Evolutionary conservation across 2,113 vertebrate genomes (phyloP), one percentile per base, ranked within the genome.

Genomic region (Phocoena sinus): DNA sequence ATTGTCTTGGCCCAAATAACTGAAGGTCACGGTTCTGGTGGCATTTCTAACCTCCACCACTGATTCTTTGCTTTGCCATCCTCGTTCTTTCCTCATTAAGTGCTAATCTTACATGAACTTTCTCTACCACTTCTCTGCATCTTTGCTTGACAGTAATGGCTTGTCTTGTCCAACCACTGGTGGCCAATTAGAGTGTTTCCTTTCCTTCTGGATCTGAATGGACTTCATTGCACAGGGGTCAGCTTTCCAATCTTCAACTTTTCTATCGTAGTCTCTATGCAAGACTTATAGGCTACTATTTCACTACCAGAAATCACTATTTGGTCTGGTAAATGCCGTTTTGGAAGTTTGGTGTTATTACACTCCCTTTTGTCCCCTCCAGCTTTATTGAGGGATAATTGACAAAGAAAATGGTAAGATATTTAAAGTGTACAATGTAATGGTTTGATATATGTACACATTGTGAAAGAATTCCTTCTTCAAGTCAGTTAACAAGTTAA

Each of bases 141-240:
- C 21, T 65, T n/a, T 12, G 11, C 33, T 71, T n/a, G 2, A 41
- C 28, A 8, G 2, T 2, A 0, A 8, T 26, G 15, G n/a, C 4
- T 47, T 31, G 3, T 41, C 1, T 33, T 79, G 14, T 21, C 28
- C n/a, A 15, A 9, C 60, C 33, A 14, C 1, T 68, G 13, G 38
- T 33, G 13, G 7, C 33, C 23, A 15, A 0, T 18, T 31, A 44
- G 3, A 44, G 8, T 44, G 10, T 23, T 38, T 44, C 77, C 18
- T 28, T 80, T 65, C 67, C 53, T 56, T 70, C 71, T 90, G 50
- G 1, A 12, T 50, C 14, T 82, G 33, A 79, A 82, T 62, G 77
- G 36, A 31, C n/a, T 67, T 91, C n/a, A 33, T 31, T 31, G 14
- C 5, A 38, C 53, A 88, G 41, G 1, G 33, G 3, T 12, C 74